Evolutionary conservation across 2,797 vertebrate genomes (phyloP).

Genomic region (Propithecus deckenii): DNA sequence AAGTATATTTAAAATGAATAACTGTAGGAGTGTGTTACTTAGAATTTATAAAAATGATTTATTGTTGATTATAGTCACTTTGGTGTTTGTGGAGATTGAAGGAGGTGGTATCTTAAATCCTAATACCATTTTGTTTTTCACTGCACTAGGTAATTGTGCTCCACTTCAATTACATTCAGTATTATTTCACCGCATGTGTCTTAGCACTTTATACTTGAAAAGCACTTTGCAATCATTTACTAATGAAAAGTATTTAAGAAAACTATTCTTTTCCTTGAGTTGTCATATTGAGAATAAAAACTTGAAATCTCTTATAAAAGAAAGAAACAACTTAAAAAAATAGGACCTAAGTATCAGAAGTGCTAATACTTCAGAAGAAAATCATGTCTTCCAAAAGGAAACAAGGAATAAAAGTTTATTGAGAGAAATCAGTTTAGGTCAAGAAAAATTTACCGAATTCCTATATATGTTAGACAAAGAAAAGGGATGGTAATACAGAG

Average conservation of each 20-base stretch:
- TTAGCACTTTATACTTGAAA: slow-evolving; percentile 59
- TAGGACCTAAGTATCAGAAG: neutral
- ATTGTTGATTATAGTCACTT: neutral
- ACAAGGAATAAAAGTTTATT: neutral
- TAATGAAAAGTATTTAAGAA: slow-evolving; percentile 65
- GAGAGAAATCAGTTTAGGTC: neutral
- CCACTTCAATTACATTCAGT: slow-evolving; percentile 58
- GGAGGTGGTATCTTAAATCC: neutral
- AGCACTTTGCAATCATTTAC: slow-evolving; percentile 57
- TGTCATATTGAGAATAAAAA: slow-evolving; percentile 25
- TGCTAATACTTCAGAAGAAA: neutral
- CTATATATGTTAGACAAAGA: neutral
- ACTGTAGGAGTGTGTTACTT: neutral
- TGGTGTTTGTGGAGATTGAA: neutral
- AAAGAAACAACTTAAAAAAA: neutral
- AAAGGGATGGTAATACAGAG: neutral
- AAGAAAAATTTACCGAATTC: neutral
- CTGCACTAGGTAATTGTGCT: neutral
- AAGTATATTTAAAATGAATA: neutral
- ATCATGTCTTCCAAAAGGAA: neutral
- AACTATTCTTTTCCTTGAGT: slow-evolving; percentile 6
- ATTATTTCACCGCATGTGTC: slow-evolving; percentile 51
- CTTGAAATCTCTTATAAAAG: slow-evolving; percentile 15
- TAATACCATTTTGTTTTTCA: slow-evolving; percentile 33
- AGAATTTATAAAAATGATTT: slow-evolving; percentile 20